phyloP scores from a whole-genome alignment of 1,140 invertebrate species.

The Muscidifurax raptorellus region DNA sequence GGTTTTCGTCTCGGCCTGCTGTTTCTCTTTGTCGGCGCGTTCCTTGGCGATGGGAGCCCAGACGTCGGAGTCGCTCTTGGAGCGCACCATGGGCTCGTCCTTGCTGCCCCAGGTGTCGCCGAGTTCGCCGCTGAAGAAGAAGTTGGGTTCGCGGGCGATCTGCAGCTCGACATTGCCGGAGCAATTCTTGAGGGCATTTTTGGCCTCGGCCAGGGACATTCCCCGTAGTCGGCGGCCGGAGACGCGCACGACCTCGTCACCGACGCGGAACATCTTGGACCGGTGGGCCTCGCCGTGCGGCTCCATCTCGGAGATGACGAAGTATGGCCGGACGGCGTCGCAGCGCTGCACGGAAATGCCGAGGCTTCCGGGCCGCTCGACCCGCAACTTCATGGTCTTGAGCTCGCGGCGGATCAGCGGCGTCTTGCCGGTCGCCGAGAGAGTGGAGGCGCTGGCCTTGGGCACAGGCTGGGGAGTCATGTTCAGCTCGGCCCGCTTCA shows the following conservation, averaged over 20 bases:
- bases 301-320: constrained; percentile 68
- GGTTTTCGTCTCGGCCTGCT: not conserved
- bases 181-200: constrained; percentile 75
- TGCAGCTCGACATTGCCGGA: constrained; percentile 65
- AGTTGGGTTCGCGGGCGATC: constrained; percentile 47
- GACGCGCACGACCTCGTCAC: constrained; percentile 83
- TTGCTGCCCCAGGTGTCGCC: constrained; percentile 62
- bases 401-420: constrained; percentile 63
- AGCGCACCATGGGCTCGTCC: constrained; percentile 50
- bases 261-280: constrained; percentile 72
- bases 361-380: constrained; percentile 57
- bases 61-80: constrained; percentile 64
- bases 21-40: not conserved
- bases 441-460: not conserved
- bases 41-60: constrained; percentile 55
- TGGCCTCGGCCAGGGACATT: constrained; percentile 79
- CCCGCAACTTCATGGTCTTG: constrained; percentile 64
- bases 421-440: constrained; percentile 22
- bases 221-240: constrained; percentile 80
- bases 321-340: constrained; percentile 65
- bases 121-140: constrained; percentile 56
- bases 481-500: constrained; percentile 55
- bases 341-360: constrained; percentile 66
- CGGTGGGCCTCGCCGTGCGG: constrained; percentile 63
- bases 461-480: not conserved